Evolutionary conservation across 2,113 vertebrate species (phyloP), one percentile per base, ranked within the genome.

Genomic region (Eidolon helvum): DNA sequence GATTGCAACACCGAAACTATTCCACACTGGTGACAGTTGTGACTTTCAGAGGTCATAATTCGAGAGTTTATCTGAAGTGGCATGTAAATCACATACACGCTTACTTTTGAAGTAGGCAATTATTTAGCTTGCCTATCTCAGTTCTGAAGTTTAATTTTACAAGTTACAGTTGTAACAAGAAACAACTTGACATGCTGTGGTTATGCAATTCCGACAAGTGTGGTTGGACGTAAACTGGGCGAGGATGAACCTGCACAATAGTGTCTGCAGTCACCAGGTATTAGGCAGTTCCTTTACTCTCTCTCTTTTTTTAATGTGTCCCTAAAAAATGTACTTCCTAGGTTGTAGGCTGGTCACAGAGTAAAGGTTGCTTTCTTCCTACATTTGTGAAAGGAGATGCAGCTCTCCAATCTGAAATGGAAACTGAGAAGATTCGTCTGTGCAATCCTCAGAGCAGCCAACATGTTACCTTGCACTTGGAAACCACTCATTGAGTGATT

Each of bases 71-170:
- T 96, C 91, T 87, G 93, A 95, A 91, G 90, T 93, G 95, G 96
- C 61, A 5, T 72, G 95, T 96, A 94, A 98, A 98, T 98, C 80
- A 97, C 12, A 82, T 80, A 61, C 18, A 40, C 90, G 89, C 97
- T 77, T 97, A 90, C 97, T 98, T 98, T 95, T 96, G 22, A 91
- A 95, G 91, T 2, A 18, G 97, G 97, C 96, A 95, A 18, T 98
- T 97, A 94, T 96, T 97, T 97, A 97, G 97, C 98, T 97, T 90
- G 96, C 79, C 97, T 95, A 72, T 96, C 95, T 95, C 45, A 0
- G 75, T 93, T 79, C 86, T 92, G 10, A 43, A 87, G 94, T 97
- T 98, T 59, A 63, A 18, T 82, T 97, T 97, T 95, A 96, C 86
- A 96, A 0, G 24, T 97, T 87, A 80, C 83, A 95, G 96, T 96